Evolutionary conservation across 1,140 invertebrate species (phyloP).

Genomic region (Hyposmocoma kahamanoa): DNA sequence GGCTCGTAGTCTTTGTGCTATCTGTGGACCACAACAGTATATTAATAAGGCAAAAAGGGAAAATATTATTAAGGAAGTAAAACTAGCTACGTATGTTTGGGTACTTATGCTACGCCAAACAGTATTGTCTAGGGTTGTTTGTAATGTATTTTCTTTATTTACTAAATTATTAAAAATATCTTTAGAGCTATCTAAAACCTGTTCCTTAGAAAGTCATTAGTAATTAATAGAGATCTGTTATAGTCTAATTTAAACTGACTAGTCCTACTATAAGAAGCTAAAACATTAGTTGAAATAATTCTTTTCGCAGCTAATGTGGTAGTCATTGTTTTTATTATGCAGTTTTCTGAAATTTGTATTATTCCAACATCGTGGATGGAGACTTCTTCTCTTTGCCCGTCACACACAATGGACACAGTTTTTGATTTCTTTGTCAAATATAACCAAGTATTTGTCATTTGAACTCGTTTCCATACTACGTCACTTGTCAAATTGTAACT

Average conservation of each 20-base stretch:
- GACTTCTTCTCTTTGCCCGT: conserved; percentile 7
- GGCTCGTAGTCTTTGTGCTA: neutral
- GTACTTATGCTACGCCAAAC: conserved; percentile 4
- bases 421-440: conserved; percentile 3
- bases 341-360: conserved; percentile 6
- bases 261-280: conserved; percentile 5
- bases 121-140: conserved; percentile 7
- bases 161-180: conserved; percentile 4
- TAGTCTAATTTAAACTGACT: neutral
- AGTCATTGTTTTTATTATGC: conserved; percentile 6
- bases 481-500: conserved; percentile 1
- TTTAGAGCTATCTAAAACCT: conserved; percentile 3
- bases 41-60: neutral
- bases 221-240: neutral
- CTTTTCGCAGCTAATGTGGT: conserved; percentile 6
- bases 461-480: conserved; percentile 10
- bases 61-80: conserved; percentile 3
- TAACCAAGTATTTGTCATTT: conserved; percentile 9
- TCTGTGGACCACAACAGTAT: conserved; percentile 6
- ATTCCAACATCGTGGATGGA: conserved; percentile 4
- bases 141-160: neutral
- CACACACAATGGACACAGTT: conserved; percentile 9
- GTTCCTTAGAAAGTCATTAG: conserved; percentile 3
- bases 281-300: conserved; percentile 1
- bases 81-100: conserved; percentile 6